phyloP scores from a whole-genome alignment of 2,888 invertebrate species.

The Leucophenga maculata region DNA sequence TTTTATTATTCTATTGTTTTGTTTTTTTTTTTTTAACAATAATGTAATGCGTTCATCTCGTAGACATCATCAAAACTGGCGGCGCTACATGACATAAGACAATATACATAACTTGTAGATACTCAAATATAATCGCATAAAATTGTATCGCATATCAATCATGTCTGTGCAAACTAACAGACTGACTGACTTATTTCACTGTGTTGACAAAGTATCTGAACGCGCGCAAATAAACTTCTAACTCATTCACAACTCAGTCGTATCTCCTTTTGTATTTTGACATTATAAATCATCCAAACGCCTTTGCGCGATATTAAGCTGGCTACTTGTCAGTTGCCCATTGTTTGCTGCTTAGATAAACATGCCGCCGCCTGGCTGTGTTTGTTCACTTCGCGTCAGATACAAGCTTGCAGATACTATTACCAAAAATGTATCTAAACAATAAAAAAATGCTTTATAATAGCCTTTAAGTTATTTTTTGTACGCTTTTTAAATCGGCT shows the following conservation, averaged over 20 bases:
- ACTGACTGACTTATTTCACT: too few relatives aligned
- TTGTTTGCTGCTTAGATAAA: slow-evolving; percentile 9
- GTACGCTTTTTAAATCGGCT: too few relatives aligned
- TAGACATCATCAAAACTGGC: too few relatives aligned
- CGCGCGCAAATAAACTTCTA: background rate
- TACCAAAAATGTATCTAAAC: slow-evolving; percentile 10
- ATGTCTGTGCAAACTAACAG: too few relatives aligned
- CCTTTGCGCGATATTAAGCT: background rate
- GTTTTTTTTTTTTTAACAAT: background rate
- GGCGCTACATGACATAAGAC: too few relatives aligned
- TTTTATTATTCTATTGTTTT: background rate
- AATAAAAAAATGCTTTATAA: background rate
- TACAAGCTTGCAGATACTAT: slow-evolving; percentile 22
- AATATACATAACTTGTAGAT: too few relatives aligned
- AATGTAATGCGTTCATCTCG: too few relatives aligned
- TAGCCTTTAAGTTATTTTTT: background rate
- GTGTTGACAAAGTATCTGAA: too few relatives aligned
- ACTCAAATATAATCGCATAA: too few relatives aligned
- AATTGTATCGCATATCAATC: too few relatives aligned
- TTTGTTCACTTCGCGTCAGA: slow-evolving; percentile 7
- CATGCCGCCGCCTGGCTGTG: background rate
- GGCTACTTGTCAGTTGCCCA: background rate
- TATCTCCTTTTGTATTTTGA: background rate
- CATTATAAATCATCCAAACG: slow-evolving; percentile 5
- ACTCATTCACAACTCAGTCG: background rate